phyloP scores from a whole-genome alignment of 2,113 vertebrate species.

The Osmerus eperlanus region DNA sequence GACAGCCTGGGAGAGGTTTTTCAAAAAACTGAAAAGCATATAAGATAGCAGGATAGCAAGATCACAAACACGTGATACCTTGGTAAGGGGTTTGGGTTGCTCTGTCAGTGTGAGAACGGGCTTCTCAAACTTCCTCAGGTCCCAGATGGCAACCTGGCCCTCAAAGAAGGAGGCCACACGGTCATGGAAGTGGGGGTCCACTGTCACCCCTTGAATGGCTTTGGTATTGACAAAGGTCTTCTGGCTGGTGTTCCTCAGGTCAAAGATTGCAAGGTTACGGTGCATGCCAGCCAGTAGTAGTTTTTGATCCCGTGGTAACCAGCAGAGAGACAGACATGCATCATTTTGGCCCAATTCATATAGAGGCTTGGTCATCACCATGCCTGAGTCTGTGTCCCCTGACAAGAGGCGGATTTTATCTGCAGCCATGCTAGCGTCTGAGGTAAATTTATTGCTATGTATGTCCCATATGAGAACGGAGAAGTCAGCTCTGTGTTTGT shows the following conservation, averaged over 20 bases:
- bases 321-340: conserved; percentile 95
- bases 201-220: conserved; percentile 94
- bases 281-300: conserved; percentile 97
- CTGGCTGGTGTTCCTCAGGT: conserved; percentile 95
- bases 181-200: conserved; percentile 93
- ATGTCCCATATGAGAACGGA: conserved; percentile 98
- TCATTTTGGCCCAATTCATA: conserved; percentile 97
- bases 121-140: conserved; percentile 96
- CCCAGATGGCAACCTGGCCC: conserved; percentile 99
- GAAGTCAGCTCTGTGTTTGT: conserved; percentile 96
- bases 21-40: neutral
- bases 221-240: conserved; percentile 99
- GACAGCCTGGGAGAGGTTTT: too few relatives aligned
- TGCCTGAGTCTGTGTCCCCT: conserved; percentile 80
- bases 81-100: conserved; percentile 92
- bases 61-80: conserved; percentile 54
- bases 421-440: conserved; percentile 76
- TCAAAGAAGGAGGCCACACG: conserved; percentile 96
- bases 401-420: conserved; percentile 89
- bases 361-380: conserved; percentile 90
- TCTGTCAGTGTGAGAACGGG: conserved; percentile 94
- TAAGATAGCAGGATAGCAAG: neutral
- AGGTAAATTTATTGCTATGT: conserved; percentile 85
- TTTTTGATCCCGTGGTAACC: conserved; percentile 95
- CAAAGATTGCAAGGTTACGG: conserved; percentile 94